Evolutionary conservation across 2,113 vertebrate species (phyloP).

Genomic region (Microcebus murinus): DNA sequence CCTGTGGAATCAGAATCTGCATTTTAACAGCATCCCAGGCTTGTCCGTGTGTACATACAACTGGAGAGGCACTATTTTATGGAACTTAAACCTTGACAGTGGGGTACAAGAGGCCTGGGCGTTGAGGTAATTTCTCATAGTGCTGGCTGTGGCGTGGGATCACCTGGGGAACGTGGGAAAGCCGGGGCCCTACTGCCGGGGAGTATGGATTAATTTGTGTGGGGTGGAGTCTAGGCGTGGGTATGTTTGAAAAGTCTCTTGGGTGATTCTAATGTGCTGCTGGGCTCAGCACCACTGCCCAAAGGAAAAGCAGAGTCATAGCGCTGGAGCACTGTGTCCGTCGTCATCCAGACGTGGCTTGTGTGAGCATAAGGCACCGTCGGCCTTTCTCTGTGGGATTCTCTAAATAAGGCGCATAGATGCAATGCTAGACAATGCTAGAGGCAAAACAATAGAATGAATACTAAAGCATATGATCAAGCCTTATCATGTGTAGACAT

Average conservation of each 20-base stretch:
- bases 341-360: neutral
- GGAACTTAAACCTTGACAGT: neutral
- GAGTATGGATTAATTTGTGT: neutral
- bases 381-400: neutral
- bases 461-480: neutral
- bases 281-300: neutral
- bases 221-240: neutral
- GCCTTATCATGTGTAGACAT: neutral
- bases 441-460: neutral
- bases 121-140: neutral
- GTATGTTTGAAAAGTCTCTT: neutral
- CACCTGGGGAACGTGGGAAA: neutral
- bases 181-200: neutral
- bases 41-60: neutral
- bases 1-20: neutral
- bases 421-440: neutral
- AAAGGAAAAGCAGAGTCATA: neutral
- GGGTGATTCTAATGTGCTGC: neutral
- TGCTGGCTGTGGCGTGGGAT: neutral
- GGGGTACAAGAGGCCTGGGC: neutral
- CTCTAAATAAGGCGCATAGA: neutral
- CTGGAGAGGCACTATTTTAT: neutral
- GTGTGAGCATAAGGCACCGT: neutral
- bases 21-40: neutral
- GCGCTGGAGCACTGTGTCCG: neutral